Conservation (phyloP, 2,888 invertebrate species). For the Nymphalis c-album region DNA sequence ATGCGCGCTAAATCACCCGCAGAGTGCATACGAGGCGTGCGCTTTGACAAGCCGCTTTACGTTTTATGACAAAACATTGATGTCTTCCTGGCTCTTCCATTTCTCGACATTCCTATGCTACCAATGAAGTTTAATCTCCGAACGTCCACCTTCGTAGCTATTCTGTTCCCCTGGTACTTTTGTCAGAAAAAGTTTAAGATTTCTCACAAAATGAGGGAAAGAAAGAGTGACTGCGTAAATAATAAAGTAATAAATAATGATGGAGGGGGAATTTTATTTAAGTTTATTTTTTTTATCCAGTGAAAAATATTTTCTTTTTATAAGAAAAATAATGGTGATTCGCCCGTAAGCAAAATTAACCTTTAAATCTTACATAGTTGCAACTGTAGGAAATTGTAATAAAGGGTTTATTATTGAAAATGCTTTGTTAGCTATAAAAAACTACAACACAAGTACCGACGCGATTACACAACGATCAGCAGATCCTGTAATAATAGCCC, state of each 20-base stretch:
- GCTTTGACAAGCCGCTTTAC: conserved; percentile 53
- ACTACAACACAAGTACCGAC: neutral
- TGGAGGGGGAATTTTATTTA: neutral
- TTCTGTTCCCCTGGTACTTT: conserved; percentile 34
- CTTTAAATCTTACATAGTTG: too few species aligned
- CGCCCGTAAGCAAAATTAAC: too few species aligned
- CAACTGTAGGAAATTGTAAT: too few species aligned
- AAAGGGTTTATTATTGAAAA: too few species aligned
- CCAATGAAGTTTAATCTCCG: conserved; percentile 22
- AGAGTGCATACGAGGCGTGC: conserved; percentile 52
- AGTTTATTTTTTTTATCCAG: neutral
- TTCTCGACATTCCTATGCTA: conserved; percentile 41
- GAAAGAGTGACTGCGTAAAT: too few species aligned
- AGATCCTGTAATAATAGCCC: conserved; percentile 15
- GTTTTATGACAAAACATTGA: conserved; percentile 46
- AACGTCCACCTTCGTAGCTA: conserved; percentile 28
- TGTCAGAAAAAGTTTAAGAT: conserved; percentile 20
- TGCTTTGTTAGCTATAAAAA: neutral
- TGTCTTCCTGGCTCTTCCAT: conserved; percentile 49
- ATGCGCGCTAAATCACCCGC: conserved; percentile 74
- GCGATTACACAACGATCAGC: conserved; percentile 13
- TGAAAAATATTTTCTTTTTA: too few species aligned
- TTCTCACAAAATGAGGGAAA: conserved; percentile 22
- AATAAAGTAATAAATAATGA: too few species aligned
- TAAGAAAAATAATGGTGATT: too few species aligned